These are phyloP conservation scores for Ormyrus rosae DNA, from an alignment of 2,888 invertebrate genomes.

Conservation along the genomic window DNA sequence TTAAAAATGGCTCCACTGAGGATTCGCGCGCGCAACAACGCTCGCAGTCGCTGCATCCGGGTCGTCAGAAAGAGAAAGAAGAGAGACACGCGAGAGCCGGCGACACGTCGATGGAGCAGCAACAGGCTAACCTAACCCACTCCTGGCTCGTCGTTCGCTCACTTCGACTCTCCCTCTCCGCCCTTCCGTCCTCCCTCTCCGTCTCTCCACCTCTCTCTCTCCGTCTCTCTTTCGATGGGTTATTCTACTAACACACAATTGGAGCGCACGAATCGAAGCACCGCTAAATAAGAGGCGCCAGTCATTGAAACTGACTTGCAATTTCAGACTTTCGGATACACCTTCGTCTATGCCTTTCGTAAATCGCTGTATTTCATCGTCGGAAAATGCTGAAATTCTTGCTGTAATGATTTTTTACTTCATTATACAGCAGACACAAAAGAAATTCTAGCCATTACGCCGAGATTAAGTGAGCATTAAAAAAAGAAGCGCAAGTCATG, in stretches of 20 bases:
- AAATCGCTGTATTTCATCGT: too few species aligned
- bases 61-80: slow-evolving; percentile 4
- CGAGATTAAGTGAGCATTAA: too few species aligned
- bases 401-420: too few species aligned
- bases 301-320: background rate
- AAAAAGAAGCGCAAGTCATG: too few species aligned
- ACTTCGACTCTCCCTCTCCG: background rate
- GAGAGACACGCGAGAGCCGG: slow-evolving; percentile 7
- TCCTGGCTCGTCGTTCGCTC: background rate
- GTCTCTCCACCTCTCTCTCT: background rate
- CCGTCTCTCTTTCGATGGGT: background rate
- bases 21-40: background rate
- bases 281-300: background rate
- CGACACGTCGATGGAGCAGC: slow-evolving; percentile 34
- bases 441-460: too few species aligned
- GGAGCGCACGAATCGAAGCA: background rate
- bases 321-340: background rate
- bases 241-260: background rate
- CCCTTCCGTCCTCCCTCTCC: background rate
- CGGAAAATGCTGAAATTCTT: too few species aligned
- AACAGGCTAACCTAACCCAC: slow-evolving; percentile 27
- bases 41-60: slow-evolving; percentile 1
- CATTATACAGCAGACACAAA: too few species aligned
- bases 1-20: slow-evolving; percentile 27
- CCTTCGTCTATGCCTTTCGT: too few species aligned